phyloP scores from a whole-genome alignment of 1,140 invertebrate genomes.

The Drosophila bocqueti region DNA sequence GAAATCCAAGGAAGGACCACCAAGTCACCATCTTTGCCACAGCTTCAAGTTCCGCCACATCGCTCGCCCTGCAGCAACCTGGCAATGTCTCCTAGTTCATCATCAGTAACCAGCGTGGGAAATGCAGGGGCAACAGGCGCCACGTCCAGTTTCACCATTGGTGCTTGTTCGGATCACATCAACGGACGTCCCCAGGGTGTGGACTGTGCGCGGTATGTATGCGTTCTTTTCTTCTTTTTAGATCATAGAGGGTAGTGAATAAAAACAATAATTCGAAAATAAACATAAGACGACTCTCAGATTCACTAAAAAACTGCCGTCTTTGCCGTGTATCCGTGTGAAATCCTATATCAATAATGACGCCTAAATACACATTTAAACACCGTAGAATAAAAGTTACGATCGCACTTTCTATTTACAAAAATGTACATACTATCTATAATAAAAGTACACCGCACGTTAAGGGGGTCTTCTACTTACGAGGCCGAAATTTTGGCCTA shows the following conservation, averaged over 20 bases:
- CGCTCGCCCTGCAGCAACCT: constrained; percentile 69
- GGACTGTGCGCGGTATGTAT: constrained; percentile 90
- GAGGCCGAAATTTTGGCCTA: too few species aligned
- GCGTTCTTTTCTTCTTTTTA: not conserved
- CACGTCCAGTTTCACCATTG: constrained; percentile 89
- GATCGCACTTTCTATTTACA: too few species aligned
- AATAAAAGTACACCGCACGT: too few species aligned
- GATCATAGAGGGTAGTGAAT: not conserved
- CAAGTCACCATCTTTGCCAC: constrained; percentile 74
- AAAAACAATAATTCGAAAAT: not conserved
- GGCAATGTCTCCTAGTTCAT: constrained; percentile 87
- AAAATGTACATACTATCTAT: too few species aligned
- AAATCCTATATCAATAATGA: too few species aligned
- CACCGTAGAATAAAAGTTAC: too few species aligned
- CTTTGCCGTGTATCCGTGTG: too few species aligned
- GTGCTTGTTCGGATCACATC: constrained; percentile 97
- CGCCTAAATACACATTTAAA: too few species aligned
- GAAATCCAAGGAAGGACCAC: constrained; percentile 60
- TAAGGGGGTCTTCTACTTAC: too few species aligned
- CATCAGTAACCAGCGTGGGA: constrained; percentile 80
- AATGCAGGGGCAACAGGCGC: constrained; percentile 23
- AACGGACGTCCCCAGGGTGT: constrained; percentile 96
- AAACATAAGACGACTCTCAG: not conserved
- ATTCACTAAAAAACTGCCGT: not conserved
- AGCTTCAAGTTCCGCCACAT: constrained; percentile 67